Percentiles rank a stretch among this genome's conserved stretches.
Conservation (phyloP, 2,888 invertebrate species). For the Melieria crassipennis region DNA sequence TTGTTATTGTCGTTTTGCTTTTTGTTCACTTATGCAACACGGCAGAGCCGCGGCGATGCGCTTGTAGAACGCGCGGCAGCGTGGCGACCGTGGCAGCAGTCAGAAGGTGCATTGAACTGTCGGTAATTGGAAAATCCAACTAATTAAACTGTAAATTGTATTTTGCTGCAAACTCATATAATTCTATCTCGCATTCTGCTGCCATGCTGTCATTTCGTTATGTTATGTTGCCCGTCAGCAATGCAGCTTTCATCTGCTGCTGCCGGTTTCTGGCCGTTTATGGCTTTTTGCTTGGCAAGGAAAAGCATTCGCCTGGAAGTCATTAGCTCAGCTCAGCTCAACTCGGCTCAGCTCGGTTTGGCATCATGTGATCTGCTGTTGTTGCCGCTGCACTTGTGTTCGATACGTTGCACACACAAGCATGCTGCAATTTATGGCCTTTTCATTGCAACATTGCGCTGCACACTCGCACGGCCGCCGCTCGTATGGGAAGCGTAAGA, state of each 20-base stretch:
- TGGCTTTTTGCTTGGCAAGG: constrained; percentile 9
- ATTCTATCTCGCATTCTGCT: constrained; percentile 12
- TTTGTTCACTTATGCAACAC: not conserved
- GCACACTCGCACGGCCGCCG: not conserved
- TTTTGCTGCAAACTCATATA: constrained; percentile 26
- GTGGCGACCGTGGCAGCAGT: not conserved
- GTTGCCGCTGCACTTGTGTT: constrained; percentile 1
- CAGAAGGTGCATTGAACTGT: constrained; percentile 45
- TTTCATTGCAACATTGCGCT: constrained; percentile 19
- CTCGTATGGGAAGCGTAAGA: not conserved
- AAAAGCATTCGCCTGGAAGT: constrained; percentile 27
- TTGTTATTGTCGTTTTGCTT: not conserved
- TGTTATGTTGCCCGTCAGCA: not conserved
- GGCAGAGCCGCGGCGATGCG: not conserved
- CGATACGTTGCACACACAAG: constrained; percentile 6
- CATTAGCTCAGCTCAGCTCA: constrained; percentile 21
- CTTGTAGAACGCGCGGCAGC: too few species aligned
- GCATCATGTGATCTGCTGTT: too few species aligned
- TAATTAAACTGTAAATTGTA: constrained; percentile 35
- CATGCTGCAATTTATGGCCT: constrained; percentile 23
- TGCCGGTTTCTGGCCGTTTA: not conserved
- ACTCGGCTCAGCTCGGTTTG: not conserved
- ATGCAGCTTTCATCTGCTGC: constrained; percentile 4
- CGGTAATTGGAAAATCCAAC: constrained; percentile 31
- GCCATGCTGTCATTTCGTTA: not conserved